These are phyloP conservation scores for Spongilla lacustris DNA, from an alignment of 37 sponge, comb jelly and placozoan genomes.

Conservation along the genomic window DNA sequence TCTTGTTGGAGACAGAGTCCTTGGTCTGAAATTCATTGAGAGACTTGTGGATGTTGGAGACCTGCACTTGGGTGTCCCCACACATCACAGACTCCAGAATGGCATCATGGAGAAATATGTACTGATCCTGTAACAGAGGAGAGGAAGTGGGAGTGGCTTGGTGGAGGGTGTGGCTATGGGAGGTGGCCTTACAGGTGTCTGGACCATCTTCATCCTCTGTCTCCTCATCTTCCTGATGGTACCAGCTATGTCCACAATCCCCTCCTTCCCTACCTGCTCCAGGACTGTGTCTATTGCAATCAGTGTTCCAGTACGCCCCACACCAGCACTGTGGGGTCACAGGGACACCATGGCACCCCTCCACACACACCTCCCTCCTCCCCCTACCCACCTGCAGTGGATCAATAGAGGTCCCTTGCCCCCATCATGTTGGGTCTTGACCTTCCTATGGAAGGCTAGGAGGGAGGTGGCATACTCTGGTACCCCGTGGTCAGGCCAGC, in stretches of 20 bases:
- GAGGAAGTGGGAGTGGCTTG: background rate
- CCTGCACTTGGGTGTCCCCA: conserved; percentile 52
- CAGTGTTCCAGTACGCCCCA: conserved; percentile 79
- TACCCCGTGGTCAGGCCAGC: conserved; percentile 91
- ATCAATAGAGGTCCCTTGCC: conserved; percentile 51
- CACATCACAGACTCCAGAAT: conserved; percentile 51
- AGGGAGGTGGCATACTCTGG: conserved; percentile 70
- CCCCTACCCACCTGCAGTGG: conserved; percentile 72
- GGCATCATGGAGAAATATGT: conserved; percentile 65
- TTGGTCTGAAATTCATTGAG: background rate
- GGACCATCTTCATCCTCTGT: conserved; percentile 79
- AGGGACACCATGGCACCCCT: background rate
- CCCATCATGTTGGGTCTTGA: conserved; percentile 34
- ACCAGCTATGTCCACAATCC: conserved; percentile 51
- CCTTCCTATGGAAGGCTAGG: conserved; percentile 53
- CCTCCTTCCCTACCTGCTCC: conserved; percentile 58
- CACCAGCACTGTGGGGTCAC: conserved; percentile 72
- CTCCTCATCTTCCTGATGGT: conserved; percentile 56
- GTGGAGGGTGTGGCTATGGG: background rate
- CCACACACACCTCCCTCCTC: background rate
- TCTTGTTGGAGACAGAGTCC: background rate
- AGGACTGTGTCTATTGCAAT: conserved; percentile 65
- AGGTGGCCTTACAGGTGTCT: conserved; percentile 48
- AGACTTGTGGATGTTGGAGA: background rate
- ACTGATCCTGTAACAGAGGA: conserved; percentile 51